These are phyloP conservation scores for Eudemis profundana DNA, from an alignment of 2,888 invertebrate genomes.

Conservation along the genomic window DNA sequence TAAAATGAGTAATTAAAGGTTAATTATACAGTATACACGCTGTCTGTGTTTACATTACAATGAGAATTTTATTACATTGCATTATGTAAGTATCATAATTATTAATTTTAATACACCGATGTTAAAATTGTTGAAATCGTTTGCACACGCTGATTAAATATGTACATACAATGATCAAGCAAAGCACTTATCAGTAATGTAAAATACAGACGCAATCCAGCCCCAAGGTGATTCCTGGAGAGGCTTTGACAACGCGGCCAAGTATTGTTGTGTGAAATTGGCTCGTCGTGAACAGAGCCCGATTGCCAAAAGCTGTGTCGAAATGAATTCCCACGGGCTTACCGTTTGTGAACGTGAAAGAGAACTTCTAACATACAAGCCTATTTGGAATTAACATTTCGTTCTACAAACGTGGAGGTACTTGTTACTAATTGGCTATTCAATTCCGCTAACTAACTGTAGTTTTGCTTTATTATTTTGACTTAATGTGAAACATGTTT, in stretches of 20 bases:
- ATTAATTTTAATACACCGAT: no score
- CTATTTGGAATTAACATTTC: slow-evolving; percentile 26
- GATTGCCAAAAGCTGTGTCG: slow-evolving; percentile 54
- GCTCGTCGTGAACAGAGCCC: slow-evolving; percentile 49
- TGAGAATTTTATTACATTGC: no score
- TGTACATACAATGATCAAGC: slow-evolving; percentile 12
- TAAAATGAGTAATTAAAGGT: no score
- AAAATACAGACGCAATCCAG: slow-evolving; percentile 29
- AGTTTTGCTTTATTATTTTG: slow-evolving; percentile 1
- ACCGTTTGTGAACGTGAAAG: slow-evolving; percentile 28
- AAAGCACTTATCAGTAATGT: slow-evolving; percentile 35
- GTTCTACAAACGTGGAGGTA: slow-evolving; percentile 1
- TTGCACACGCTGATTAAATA: neutral
- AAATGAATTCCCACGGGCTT: slow-evolving; percentile 51
- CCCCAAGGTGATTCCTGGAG: slow-evolving; percentile 33
- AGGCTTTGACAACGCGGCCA: slow-evolving; percentile 38
- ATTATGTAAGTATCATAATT: no score
- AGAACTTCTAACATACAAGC: slow-evolving; percentile 27
- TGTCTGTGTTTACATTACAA: no score
- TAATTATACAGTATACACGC: no score
- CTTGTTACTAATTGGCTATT: slow-evolving; percentile 8
- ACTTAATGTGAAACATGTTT: neutral
- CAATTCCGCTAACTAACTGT: neutral
- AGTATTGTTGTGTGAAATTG: slow-evolving; percentile 54
- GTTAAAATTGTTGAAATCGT: no score